A percentile compares a stretch with the other conserved stretches of the same genome.
phyloP scores from a whole-genome alignment of 64 coral and sea anemone species.

The Dendronephthya gigantea region DNA sequence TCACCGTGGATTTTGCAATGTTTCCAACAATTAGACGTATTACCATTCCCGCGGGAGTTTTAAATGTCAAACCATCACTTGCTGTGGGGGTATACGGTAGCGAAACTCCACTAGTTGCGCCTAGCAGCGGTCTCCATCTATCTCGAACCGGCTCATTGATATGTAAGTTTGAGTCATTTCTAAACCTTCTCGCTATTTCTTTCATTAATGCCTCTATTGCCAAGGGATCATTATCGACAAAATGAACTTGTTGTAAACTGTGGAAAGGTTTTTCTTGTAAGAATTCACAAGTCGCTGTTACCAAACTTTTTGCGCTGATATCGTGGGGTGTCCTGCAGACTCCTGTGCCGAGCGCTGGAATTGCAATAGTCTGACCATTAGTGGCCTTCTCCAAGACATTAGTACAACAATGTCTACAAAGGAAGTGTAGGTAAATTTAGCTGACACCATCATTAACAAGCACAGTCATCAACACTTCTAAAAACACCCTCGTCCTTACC shows the following conservation, averaged over 20 bases:
- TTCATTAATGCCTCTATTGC: no score
- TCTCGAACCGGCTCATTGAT: not conserved
- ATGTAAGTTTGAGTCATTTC: slow-evolving; percentile 26
- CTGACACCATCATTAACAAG: no score
- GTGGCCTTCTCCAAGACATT: slow-evolving; percentile 37
- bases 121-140: not conserved
- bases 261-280: no score
- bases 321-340: slow-evolving; percentile 41
- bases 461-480: no score
- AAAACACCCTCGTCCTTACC: no score
- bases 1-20: not conserved
- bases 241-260: no score
- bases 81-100: not conserved
- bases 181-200: slow-evolving; percentile 33
- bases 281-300: slow-evolving; percentile 36
- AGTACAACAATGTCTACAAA: not conserved
- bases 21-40: not conserved
- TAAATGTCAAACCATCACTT: not conserved
- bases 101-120: not conserved
- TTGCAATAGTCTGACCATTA: not conserved
- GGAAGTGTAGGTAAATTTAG: not conserved
- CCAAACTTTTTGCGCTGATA: slow-evolving; percentile 39
- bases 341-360: slow-evolving; percentile 58
- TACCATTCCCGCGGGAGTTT: not conserved
- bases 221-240: no score